These are phyloP conservation scores for Cosmopolites sordidus DNA, from an alignment of 2,888 invertebrate genomes.

Conservation along the genomic window DNA sequence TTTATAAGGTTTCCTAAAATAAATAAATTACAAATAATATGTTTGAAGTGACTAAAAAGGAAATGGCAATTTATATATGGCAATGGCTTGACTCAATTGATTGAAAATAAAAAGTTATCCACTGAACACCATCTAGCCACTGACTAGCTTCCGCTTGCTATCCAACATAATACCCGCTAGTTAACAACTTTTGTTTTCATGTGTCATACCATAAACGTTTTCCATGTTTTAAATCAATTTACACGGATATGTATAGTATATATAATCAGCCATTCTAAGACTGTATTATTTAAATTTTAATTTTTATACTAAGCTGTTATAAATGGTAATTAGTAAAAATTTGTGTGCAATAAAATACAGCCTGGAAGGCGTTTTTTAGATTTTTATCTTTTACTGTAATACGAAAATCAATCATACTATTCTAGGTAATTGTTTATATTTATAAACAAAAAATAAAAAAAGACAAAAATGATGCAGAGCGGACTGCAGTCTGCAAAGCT, in stretches of 20 bases:
- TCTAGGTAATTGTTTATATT: constrained; percentile 47
- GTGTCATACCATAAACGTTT: constrained; percentile 49
- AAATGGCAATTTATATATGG: constrained; percentile 1
- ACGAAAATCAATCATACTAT: constrained; percentile 40
- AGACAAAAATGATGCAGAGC: neutral
- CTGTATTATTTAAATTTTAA: constrained; percentile 53
- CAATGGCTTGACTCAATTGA: too few relatives aligned
- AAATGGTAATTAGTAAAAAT: constrained; percentile 49
- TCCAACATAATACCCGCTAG: constrained; percentile 38
- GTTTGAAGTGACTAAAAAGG: too few relatives aligned
- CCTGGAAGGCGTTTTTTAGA: constrained; percentile 41
- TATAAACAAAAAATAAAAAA: constrained; percentile 28
- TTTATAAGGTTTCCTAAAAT: too few relatives aligned
- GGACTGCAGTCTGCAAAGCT: constrained; percentile 1
- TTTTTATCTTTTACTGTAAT: constrained; percentile 45
- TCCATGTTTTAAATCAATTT: constrained; percentile 48
- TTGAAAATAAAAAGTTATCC: neutral
- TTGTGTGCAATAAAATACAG: constrained; percentile 48
- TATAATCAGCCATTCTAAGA: constrained; percentile 51
- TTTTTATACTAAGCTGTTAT: constrained; percentile 53
- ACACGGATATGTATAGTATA: constrained; percentile 50
- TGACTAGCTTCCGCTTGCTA: constrained; percentile 34
- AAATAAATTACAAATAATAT: too few relatives aligned
- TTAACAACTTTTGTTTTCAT: constrained; percentile 40
- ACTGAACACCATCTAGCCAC: constrained; percentile 29